A percentile compares a stretch with the other conserved stretches of the same genome.
Evolutionary conservation across 2,888 invertebrate species (phyloP).

Genomic region (Drosophila anomalipes): DNA sequence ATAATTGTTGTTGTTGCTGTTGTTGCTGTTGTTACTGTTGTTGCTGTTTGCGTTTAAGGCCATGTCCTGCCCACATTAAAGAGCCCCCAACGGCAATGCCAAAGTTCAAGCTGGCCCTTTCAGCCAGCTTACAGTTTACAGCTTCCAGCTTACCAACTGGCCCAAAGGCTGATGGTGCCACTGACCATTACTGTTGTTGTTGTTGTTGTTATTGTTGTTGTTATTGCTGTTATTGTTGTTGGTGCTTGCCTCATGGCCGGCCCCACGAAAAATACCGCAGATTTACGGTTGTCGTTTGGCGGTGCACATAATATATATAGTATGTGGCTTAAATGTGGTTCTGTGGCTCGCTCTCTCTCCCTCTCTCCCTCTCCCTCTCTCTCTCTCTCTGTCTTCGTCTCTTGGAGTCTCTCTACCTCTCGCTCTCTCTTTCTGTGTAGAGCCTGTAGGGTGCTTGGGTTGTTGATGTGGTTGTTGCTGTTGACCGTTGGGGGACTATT

Average conservation of each 20-base stretch:
- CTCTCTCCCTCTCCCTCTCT: neutral
- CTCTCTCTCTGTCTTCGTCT: neutral
- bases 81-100: conserved; percentile 38
- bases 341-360: neutral
- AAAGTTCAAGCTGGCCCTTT: conserved; percentile 59
- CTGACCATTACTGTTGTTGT: conserved; percentile 27
- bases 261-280: conserved; percentile 80
- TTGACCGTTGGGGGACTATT: conserved; percentile 56
- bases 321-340: conserved; percentile 63
- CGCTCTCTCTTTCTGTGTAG: neutral
- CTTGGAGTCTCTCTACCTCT: neutral
- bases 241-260: conserved; percentile 55
- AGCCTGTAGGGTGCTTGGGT: conserved; percentile 12
- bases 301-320: conserved; percentile 64
- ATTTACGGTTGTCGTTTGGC: conserved; percentile 81
- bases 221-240: conserved; percentile 21
- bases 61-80: conserved; percentile 57
- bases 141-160: conserved; percentile 61
- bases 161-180: conserved; percentile 40
- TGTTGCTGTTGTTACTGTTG: conserved; percentile 8
- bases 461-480: conserved; percentile 27
- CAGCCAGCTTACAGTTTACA: conserved; percentile 57
- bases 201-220: conserved; percentile 13
- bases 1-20: conserved; percentile 4
- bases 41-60: conserved; percentile 39